Base-by-base conservation (phyloP, 1,140 invertebrate species). In the Samia ricini region DNA sequence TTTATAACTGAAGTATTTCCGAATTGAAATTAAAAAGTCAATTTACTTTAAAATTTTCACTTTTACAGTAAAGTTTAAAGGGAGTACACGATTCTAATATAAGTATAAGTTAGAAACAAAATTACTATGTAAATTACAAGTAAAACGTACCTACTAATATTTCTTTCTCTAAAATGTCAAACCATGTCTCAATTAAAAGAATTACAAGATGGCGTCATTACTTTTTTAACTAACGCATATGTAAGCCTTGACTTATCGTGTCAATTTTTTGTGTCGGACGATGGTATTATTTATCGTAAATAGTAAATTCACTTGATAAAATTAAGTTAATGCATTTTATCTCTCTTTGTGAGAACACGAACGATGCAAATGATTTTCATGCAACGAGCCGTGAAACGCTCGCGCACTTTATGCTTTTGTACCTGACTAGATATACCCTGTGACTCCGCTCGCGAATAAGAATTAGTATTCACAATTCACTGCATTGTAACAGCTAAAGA, bases 231-330 rank as follows among this genome's bases (percentile, higher is more conserved):
- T 42, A 42, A 42, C n/a, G 26, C 6, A 29, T 29, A 36, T 1
- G 8, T 42, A 42, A 42, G 33, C 33, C 15, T n/a, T 60, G 49
- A 49, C 48, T 49, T 20, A 50, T 54, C 21, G 24, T 49, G 20
- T 24, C 23, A 15, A 24, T 54, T 54, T 54, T 24, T 54, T 54
- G 52, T 23, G 2, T 54, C 10, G 22, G 15, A n/a, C n/a, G n/a
- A 54, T 54, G 52, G 4, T 1, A 51, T 21, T 51, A 15, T 22
- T 51, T 51, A 21, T 51, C 21, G 18, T 20, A 21, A 51, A 51
- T 21, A 51, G 6, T 22, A 21, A 22, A 51, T 51, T 51, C 19
- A 12, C 0, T 51, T 21, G 50, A 42, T 42, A 42, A 42, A n/a
- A 15, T 42, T 42, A 12, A 15, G 33, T 42, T 42, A 42, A 42